Percentiles rank a stretch among this genome's conserved stretches.
Evolutionary conservation across 2,113 vertebrate species (phyloP).

Genomic region (Sturnus vulgaris): DNA sequence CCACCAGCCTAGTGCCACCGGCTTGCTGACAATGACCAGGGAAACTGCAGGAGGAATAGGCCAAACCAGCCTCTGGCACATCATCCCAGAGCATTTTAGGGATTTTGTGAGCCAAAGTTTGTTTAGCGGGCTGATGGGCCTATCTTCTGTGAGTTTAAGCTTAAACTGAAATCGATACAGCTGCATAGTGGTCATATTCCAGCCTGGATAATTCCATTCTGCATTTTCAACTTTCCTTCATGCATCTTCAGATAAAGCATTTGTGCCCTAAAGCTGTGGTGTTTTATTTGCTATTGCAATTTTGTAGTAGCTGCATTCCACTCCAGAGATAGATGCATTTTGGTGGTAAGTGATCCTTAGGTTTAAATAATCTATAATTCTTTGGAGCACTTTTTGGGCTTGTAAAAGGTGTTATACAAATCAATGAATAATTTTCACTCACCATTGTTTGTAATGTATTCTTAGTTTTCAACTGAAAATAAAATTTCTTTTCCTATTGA

Average conservation of each 20-base stretch:
- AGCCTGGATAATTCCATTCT: constrained; percentile 32
- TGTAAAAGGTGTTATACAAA: constrained; percentile 72
- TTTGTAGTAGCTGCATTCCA: background rate
- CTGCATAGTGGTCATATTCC: constrained; percentile 2
- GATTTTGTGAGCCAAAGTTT: background rate
- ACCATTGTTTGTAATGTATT: constrained; percentile 74
- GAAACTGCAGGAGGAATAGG: background rate
- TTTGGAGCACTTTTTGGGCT: constrained; percentile 69
- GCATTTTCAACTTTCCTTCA: constrained; percentile 32
- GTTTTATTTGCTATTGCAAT: background rate
- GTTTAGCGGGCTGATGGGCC: background rate
- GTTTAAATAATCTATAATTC: constrained; percentile 64
- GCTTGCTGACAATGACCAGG: background rate
- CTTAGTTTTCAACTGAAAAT: constrained; percentile 73
- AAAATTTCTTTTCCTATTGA: constrained; percentile 78
- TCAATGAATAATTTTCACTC: constrained; percentile 77
- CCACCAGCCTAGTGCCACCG: background rate
- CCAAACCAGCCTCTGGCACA: background rate
- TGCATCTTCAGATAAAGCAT: constrained; percentile 15
- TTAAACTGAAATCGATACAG: background rate
- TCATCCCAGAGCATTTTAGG: background rate
- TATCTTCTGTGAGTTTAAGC: background rate
- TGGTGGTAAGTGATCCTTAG: constrained; percentile 32
- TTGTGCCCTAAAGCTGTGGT: background rate
- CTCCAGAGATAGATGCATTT: background rate